phyloP scores from a whole-genome alignment of 2,113 vertebrate genomes.

The Monarcha castaneiventris region DNA sequence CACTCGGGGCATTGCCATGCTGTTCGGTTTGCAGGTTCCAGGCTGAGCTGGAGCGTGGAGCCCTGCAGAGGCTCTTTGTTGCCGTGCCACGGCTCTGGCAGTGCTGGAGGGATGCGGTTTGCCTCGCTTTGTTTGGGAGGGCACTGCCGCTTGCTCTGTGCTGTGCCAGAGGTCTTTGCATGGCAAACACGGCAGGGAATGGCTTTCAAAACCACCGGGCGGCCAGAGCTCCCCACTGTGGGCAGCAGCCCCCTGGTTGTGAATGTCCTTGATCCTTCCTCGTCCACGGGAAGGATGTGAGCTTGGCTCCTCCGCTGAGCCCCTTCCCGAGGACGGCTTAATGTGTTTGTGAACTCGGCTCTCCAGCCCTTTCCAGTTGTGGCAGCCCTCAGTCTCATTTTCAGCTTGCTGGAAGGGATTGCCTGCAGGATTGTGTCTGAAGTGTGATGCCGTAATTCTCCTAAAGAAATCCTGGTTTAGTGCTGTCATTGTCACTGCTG shows the following conservation, averaged over 20 bases:
- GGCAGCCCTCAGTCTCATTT: neutral
- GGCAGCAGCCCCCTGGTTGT: neutral
- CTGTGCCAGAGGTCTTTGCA: neutral
- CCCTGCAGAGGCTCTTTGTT: neutral
- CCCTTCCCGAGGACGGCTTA: neutral
- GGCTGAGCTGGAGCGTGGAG: neutral
- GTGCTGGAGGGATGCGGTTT: neutral
- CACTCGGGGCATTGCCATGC: neutral
- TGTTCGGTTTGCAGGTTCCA: neutral
- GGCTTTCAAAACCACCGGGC: neutral
- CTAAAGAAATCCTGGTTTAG: neutral
- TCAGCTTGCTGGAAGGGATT: neutral
- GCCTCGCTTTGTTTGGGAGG: neutral
- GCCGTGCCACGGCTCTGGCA: neutral
- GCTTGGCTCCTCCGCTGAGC: neutral
- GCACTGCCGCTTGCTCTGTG: neutral
- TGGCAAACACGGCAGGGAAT: accelerated
- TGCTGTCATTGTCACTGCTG: neutral
- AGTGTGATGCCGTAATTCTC: neutral
- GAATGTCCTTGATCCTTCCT: neutral
- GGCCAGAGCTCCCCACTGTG: neutral
- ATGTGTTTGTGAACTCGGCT: neutral
- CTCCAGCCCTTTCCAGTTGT: neutral
- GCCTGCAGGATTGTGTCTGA: neutral
- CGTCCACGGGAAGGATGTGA: neutral